Base-by-base conservation (phyloP, 2,888 invertebrate genomes). In the Pachydiplax longipennis region DNA sequence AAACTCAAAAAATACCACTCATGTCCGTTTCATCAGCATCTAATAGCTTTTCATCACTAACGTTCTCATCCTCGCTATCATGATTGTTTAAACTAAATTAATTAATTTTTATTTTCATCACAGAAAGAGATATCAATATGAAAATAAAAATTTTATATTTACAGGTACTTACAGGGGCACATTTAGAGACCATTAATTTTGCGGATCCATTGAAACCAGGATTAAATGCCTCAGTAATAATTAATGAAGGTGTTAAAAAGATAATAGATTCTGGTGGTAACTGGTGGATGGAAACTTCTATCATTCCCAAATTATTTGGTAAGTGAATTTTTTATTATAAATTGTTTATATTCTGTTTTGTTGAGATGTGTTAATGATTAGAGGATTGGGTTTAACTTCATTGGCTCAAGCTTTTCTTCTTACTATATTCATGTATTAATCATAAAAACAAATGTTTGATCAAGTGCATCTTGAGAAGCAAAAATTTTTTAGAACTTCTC, bases 301-400 rank as follows among this genome's bases (percentile, higher is more conserved):
- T 87, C 22, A 87, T 87, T 61, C 87, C 87, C 22, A 37, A 58
- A n/a, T 40, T 87, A 31, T 87, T 87, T 87, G 87, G 87, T 87
- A 15, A 22, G 87, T 87, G 12, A 37, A 25, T 31, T 15, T 8
- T n/a, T 53, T 53, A 53, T 18, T 18, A 18, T 13, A 53, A 53
- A 73, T n/a, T 25, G 73, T 73, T 10, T 6, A 15, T 22, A 25
- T 37, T 44, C 48, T 40, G 44, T 22, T n/a, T 82, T 44, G n/a
- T 48, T 2, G 3, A 25, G 40, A 35, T 81, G 4, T 13, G 15
- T 18, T 2, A 37, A 4, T 35, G 35, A 81, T 81, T 31, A 25
- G 73, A 25, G 15, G 5, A 31, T 81, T 10, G 12, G n/a, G 6
- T 81, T 80, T 37, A 37, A 8, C 4, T 37, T 37, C n/a, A 37